Percentiles rank a stretch among this genome's conserved stretches.
Conservation (phyloP, 2,888 invertebrate species). For the Habrosyne pyritoides region DNA sequence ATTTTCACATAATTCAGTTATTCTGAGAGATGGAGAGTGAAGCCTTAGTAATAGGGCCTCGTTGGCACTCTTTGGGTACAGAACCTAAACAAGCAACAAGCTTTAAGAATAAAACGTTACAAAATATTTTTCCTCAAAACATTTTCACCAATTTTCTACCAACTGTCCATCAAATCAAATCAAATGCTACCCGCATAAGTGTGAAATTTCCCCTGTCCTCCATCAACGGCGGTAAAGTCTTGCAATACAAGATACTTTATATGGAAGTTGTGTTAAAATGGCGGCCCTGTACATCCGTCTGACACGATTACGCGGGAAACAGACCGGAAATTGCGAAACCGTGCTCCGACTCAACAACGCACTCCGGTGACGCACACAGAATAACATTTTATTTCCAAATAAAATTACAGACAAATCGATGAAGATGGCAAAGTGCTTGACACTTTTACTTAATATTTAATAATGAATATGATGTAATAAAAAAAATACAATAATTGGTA, state of each 20-base stretch:
- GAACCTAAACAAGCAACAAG: no score
- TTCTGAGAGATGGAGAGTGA: no score
- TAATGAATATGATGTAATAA: no score
- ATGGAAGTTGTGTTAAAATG: conserved; percentile 22
- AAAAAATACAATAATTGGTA: no score
- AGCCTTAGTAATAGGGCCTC: no score
- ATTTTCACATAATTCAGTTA: no score
- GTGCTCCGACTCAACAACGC: conserved; percentile 17
- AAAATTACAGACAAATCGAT: neutral
- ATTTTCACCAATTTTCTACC: neutral
- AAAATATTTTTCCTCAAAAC: neutral
- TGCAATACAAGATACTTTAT: neutral
- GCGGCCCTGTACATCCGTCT: conserved; percentile 28
- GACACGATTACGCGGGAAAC: conserved; percentile 35
- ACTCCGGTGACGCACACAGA: conserved; percentile 10
- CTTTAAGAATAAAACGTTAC: no score
- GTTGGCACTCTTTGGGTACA: no score
- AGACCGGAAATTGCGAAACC: conserved; percentile 41
- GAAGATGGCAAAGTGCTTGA: neutral
- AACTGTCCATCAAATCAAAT: neutral
- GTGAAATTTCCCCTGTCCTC: neutral
- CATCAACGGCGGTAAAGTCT: neutral
- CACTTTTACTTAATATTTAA: no score
- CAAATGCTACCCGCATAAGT: neutral
- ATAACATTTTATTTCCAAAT: neutral